Conservation (phyloP, 2,888 invertebrate genomes). For the Cabera pusaria region DNA sequence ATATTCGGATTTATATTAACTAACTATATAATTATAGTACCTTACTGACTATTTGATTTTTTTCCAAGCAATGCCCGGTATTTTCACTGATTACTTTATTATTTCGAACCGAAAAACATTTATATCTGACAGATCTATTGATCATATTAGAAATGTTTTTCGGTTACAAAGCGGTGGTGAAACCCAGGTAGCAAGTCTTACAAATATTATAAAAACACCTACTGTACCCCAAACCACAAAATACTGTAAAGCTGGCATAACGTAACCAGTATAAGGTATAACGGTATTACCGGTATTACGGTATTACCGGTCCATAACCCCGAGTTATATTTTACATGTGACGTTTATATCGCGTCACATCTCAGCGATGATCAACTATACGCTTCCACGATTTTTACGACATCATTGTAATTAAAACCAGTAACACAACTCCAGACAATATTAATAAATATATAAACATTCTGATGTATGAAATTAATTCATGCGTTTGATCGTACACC, state of each 20-base stretch:
- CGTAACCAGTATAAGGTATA: neutral
- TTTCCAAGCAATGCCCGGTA: too few relatives aligned
- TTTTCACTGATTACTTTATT: too few relatives aligned
- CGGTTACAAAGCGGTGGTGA: too few relatives aligned
- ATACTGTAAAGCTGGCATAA: conserved; percentile 1
- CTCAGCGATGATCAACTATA: conserved; percentile 18
- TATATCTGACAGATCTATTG: too few relatives aligned
- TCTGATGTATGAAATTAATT: too few relatives aligned
- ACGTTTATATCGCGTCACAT: conserved; percentile 16
- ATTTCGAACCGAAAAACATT: too few relatives aligned
- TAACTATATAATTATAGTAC: too few relatives aligned
- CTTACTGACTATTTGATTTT: too few relatives aligned
- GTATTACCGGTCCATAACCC: conserved; percentile 11
- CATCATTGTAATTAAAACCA: conserved; percentile 1
- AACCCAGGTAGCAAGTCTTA: neutral
- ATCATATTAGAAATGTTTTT: too few relatives aligned
- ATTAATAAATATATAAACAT: neutral
- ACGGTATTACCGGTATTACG: neutral
- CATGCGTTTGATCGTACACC: too few relatives aligned
- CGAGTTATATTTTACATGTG: conserved; percentile 12
- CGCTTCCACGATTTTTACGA: conserved; percentile 20
- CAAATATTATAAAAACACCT: too few relatives aligned
- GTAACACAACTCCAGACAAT: conserved; percentile 6
- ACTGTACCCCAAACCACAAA: neutral
- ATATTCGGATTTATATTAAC: too few relatives aligned